Base-by-base conservation (phyloP, 1,140 invertebrate species). In the Plectrocnemia conspersa region DNA sequence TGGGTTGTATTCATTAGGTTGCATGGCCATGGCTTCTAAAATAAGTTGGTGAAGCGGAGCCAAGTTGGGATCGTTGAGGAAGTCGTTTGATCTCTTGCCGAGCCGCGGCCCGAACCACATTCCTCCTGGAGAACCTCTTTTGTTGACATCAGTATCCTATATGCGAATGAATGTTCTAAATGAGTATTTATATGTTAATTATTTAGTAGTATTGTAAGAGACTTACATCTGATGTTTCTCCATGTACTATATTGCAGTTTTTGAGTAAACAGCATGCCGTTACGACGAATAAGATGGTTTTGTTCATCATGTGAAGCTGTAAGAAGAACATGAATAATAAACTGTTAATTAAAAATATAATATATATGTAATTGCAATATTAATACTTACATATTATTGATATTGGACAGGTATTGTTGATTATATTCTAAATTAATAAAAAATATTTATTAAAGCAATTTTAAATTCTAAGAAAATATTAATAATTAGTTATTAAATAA, bases 101-200 rank as follows among this genome's bases (percentile, higher is more conserved):
- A 61, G 40, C 15, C 59, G 16, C 5, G 59, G 59, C 1, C 59
- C 59, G 40, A 61, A 61, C 59, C 59, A 61, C 59, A 61, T 57
- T 29, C 59, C 59, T 0, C 46, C 52, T 1, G 49, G 49, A 16
- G 50, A 42, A 1, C 54, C 59, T 25, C 36, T 47, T 22, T 55
- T 55, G 11, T 42, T 29, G 7, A 38, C 16, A 38, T 50, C 47
- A 3, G 10, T 9, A 36, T 50, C 47, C 9, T 22, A 48, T 35
- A 35, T 48, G 15, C 36, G n/a, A n/a, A n/a, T n/a, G n/a, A n/a
- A n/a, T n/a, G n/a, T n/a, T n/a, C n/a, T n/a, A n/a, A n/a, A n/a
- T n/a, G n/a, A n/a, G n/a, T n/a, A n/a, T n/a, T n/a, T n/a, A n/a
- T n/a, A n/a, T n/a, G n/a, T n/a, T n/a, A n/a, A n/a, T n/a, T n/a